Conservation (phyloP, 2,888 invertebrate species). For the Panopea generosa region DNA sequence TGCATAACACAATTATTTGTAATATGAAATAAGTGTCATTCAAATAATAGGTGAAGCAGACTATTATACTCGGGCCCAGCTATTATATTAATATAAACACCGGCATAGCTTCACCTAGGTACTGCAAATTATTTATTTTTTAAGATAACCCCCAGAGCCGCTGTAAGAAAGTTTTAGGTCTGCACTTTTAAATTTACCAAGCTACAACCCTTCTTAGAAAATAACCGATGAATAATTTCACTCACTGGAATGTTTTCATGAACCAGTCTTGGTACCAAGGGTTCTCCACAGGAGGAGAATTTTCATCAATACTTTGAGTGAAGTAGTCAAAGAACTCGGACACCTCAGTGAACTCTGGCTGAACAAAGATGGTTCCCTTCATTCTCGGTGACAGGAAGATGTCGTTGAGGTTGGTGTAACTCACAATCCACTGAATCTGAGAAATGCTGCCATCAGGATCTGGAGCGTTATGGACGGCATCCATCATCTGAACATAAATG, state of each 20-base stretch:
- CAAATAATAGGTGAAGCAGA: too few relatives aligned
- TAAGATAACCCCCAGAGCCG: too few relatives aligned
- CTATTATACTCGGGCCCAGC: too few relatives aligned
- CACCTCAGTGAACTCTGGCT: constrained; percentile 62
- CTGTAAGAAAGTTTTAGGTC: too few relatives aligned
- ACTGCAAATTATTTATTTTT: too few relatives aligned
- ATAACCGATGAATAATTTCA: constrained; percentile 2
- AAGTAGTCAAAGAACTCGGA: constrained; percentile 77
- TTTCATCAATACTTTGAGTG: constrained; percentile 53
- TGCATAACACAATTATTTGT: too few relatives aligned
- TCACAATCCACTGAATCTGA: constrained; percentile 77
- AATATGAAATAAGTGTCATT: too few relatives aligned
- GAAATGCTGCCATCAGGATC: constrained; percentile 29
- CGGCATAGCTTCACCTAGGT: too few relatives aligned
- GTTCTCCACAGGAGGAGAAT: constrained; percentile 67
- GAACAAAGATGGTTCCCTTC: constrained; percentile 71
- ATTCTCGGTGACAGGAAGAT: constrained; percentile 31
- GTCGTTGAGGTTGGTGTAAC: constrained; percentile 63
- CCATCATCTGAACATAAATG: constrained; percentile 39
- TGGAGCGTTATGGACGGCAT: constrained; percentile 53
- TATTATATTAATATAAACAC: too few relatives aligned
- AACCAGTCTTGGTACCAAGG: constrained; percentile 82
- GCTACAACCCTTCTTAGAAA: too few relatives aligned
- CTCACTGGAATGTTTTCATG: constrained; percentile 71
- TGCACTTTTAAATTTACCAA: too few relatives aligned